Percentiles rank a stretch among this genome's conserved stretches.
phyloP scores from a whole-genome alignment of 1,140 invertebrate genomes.

The Leguminivora glycinivorella region DNA sequence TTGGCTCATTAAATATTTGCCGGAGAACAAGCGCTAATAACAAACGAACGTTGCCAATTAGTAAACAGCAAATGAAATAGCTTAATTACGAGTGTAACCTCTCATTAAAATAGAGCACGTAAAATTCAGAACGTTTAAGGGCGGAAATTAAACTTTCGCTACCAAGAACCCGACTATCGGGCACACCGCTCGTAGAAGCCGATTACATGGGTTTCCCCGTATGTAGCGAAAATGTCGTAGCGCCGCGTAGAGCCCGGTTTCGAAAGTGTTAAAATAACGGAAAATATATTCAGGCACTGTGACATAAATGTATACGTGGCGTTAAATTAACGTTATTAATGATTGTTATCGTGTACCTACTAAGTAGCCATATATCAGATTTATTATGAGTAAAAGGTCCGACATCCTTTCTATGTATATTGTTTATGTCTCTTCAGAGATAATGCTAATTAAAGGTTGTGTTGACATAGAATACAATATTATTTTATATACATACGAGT shows the following conservation, averaged over 20 bases:
- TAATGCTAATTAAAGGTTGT: too few relatives aligned
- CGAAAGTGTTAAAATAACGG: too few relatives aligned
- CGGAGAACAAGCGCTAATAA: neutral
- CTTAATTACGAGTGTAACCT: neutral
- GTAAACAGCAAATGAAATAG: constrained; percentile 6
- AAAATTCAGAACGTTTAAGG: neutral
- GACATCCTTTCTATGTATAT: too few relatives aligned
- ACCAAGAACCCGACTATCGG: too few relatives aligned
- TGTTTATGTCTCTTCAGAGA: too few relatives aligned
- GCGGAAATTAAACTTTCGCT: too few relatives aligned
- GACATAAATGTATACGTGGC: neutral
- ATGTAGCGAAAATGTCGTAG: too few relatives aligned
- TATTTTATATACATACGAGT: too few relatives aligned
- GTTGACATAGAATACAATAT: too few relatives aligned
- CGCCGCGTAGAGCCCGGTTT: too few relatives aligned
- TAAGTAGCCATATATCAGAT: neutral
- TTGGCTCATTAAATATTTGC: constrained; percentile 6
- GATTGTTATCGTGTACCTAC: neutral
- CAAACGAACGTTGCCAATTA: constrained; percentile 12
- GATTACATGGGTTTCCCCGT: too few relatives aligned
- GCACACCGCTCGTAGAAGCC: too few relatives aligned
- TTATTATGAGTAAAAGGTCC: neutral
- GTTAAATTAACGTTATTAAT: neutral
- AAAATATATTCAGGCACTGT: neutral
- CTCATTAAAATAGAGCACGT: constrained; percentile 8